A percentile compares a stretch with the other conserved stretches of the same genome.
Evolutionary conservation across 2,113 vertebrate genomes (phyloP).

Genomic region (Platanista minor): DNA sequence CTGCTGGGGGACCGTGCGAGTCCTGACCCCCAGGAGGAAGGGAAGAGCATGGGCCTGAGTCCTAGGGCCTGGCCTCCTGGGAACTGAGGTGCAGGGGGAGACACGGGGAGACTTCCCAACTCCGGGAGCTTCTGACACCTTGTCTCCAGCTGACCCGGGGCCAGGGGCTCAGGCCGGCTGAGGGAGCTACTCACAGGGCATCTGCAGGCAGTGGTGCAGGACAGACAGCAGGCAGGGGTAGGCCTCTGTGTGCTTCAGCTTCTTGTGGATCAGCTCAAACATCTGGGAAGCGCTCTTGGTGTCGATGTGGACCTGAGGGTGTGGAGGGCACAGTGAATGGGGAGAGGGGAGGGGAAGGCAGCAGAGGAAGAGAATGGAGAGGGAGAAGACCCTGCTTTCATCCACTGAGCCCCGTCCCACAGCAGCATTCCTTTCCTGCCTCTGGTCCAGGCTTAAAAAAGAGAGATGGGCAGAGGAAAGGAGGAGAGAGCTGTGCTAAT

Average conservation of each 20-base stretch:
- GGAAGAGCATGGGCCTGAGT: background rate
- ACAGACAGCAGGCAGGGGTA: conserved; percentile 97
- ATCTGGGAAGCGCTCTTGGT: conserved; percentile 96
- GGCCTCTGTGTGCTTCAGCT: conserved; percentile 93
- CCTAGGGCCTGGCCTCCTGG: background rate
- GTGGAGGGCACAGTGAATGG: background rate
- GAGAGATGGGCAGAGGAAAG: background rate
- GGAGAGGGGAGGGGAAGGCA: background rate
- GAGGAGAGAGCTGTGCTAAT: background rate
- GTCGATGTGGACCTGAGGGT: conserved; percentile 90
- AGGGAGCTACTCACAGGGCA: conserved; percentile 91
- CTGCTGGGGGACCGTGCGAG: background rate
- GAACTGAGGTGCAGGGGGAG: background rate
- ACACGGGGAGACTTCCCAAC: accelerated
- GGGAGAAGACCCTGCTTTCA: background rate
- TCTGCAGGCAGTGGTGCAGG: conserved; percentile 96
- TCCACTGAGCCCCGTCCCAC: background rate
- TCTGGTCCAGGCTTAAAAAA: background rate
- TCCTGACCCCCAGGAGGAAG: background rate
- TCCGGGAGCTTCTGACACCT: background rate
- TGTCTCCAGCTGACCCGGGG: background rate
- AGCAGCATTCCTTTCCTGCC: background rate
- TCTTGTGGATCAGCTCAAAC: conserved; percentile 97
- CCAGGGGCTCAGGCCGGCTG: accelerated
- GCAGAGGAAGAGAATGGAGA: accelerated